These are phyloP conservation scores for Orchestes rusci DNA, from an alignment of 2,888 invertebrate genomes.

Conservation along the genomic window DNA sequence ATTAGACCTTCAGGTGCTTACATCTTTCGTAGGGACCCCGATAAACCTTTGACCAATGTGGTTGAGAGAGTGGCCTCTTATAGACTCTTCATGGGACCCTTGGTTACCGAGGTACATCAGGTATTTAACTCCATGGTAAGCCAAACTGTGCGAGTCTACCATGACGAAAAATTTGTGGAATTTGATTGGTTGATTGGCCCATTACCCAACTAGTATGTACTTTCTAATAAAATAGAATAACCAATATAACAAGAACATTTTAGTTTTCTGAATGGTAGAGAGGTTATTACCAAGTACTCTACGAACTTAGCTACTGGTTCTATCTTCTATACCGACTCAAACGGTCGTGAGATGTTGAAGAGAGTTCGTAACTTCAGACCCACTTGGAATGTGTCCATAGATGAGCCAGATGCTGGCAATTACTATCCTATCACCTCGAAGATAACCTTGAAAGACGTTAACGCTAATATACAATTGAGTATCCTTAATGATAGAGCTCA, in stretches of 20 bases:
- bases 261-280: slow-evolving; percentile 17
- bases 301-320: slow-evolving; percentile 15
- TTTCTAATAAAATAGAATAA: background rate
- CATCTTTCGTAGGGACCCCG: slow-evolving; percentile 64
- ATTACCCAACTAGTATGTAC: slow-evolving; percentile 14
- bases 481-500: slow-evolving; percentile 55
- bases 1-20: slow-evolving; percentile 83
- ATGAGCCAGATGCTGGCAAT: slow-evolving; percentile 60
- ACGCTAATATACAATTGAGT: slow-evolving; percentile 44
- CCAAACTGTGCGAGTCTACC: slow-evolving; percentile 18
- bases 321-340: slow-evolving; percentile 71
- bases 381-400: slow-evolving; percentile 39
- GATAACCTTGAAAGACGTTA: slow-evolving; percentile 49
- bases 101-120: slow-evolving; percentile 20
- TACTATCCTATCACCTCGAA: slow-evolving; percentile 69
- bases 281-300: slow-evolving; percentile 21
- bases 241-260: slow-evolving; percentile 36
- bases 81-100: slow-evolving; percentile 12
- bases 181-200: slow-evolving; percentile 23
- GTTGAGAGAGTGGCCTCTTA: slow-evolving; percentile 10
- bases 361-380: slow-evolving; percentile 52
- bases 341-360: slow-evolving; percentile 62
- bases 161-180: slow-evolving; percentile 16
- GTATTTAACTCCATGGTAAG: slow-evolving; percentile 14
- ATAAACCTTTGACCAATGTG: slow-evolving; percentile 7